These are phyloP conservation scores for Battus philenor DNA, from an alignment of 1,140 invertebrate genomes.

Conservation along the genomic window DNA sequence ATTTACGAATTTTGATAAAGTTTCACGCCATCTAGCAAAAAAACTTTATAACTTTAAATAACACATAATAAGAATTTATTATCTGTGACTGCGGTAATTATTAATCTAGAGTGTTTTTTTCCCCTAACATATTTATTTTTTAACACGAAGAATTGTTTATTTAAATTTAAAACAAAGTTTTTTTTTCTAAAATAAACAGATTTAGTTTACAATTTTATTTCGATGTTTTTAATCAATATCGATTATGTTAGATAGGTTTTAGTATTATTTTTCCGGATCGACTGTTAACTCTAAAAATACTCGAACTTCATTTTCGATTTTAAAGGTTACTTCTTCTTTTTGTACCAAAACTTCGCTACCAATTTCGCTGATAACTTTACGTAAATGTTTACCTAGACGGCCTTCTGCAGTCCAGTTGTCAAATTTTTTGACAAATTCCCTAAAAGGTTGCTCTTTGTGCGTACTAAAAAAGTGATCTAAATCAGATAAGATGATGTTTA, in stretches of 20 bases:
- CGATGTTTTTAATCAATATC: neutral
- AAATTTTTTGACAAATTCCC: conserved; percentile 32
- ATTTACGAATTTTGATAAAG: too few relatives aligned
- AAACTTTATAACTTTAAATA: too few relatives aligned
- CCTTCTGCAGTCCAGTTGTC: conserved; percentile 30
- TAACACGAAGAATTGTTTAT: too few relatives aligned
- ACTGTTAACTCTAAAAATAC: conserved; percentile 51
- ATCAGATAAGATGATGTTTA: conserved; percentile 50
- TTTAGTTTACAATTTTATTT: neutral
- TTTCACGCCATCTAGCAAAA: too few relatives aligned
- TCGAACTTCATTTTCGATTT: conserved; percentile 42
- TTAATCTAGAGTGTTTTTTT: too few relatives aligned
- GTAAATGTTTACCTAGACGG: conserved; percentile 23
- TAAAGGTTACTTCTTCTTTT: conserved; percentile 28
- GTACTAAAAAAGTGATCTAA: conserved; percentile 44
- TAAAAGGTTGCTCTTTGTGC: conserved; percentile 29
- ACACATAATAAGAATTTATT: too few relatives aligned
- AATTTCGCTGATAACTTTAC: conserved; percentile 28
- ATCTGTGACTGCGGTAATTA: too few relatives aligned
- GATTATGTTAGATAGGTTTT: conserved; percentile 2
- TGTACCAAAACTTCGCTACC: conserved; percentile 21
- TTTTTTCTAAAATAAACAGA: too few relatives aligned
- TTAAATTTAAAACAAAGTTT: too few relatives aligned
- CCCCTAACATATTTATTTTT: too few relatives aligned
- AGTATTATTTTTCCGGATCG: conserved; percentile 21